phyloP scores from a whole-genome alignment of 2,113 vertebrate species.

The Paramisgurnus dabryanus region DNA sequence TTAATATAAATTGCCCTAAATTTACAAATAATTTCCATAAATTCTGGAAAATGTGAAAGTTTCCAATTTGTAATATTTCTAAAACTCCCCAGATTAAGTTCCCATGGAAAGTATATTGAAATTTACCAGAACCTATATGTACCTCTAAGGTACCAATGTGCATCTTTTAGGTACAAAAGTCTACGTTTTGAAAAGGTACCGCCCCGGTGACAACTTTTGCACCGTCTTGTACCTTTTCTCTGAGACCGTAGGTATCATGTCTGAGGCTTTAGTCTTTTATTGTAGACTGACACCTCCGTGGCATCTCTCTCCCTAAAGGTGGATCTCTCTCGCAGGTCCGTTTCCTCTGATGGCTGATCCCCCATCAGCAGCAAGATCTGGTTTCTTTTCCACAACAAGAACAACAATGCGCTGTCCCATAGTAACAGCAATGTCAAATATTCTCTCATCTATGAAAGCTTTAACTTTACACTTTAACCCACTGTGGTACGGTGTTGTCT shows the following conservation, averaged over 20 bases:
- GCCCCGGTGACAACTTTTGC: too few relatives aligned
- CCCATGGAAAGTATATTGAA: too few relatives aligned
- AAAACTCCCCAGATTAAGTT: too few relatives aligned
- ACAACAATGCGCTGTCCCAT: slow-evolving; percentile 16
- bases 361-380: slow-evolving; percentile 12
- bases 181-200: too few relatives aligned
- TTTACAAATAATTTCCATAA: too few relatives aligned
- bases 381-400: slow-evolving; percentile 45
- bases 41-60: too few relatives aligned
- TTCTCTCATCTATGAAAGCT: slow-evolving; percentile 8
- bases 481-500: too few relatives aligned
- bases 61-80: too few relatives aligned
- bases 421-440: background rate
- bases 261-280: background rate
- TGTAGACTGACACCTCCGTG: background rate
- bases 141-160: too few relatives aligned
- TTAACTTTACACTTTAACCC: background rate
- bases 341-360: background rate
- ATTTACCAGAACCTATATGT: too few relatives aligned
- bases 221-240: background rate
- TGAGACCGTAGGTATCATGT: background rate
- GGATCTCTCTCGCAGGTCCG: background rate
- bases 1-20: too few relatives aligned
- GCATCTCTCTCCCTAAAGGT: background rate
- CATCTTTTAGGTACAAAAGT: too few relatives aligned